phyloP scores from a whole-genome alignment of 2,888 invertebrate species.

The Aleiodes testaceus region DNA sequence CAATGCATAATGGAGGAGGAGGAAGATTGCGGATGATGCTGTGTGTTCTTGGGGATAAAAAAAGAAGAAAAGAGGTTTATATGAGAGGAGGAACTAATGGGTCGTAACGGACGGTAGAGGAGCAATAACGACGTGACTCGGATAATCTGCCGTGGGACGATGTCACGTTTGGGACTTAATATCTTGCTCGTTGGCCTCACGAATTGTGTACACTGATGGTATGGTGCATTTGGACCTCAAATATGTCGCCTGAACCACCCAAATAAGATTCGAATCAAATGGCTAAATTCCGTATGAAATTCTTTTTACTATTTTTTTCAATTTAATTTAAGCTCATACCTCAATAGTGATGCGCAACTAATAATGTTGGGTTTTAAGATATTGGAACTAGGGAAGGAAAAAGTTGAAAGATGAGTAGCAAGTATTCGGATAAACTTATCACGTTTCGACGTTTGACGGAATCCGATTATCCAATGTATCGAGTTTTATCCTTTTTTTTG shows the following conservation, averaged over 20 bases:
- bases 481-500: neutral
- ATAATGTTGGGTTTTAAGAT: no score
- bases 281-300: conserved; percentile 17
- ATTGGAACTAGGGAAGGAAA: neutral
- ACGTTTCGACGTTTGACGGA: conserved; percentile 44
- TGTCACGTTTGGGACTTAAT: conserved; percentile 59
- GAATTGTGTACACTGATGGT: conserved; percentile 50
- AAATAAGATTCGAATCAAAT: conserved; percentile 50
- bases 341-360: no score
- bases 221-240: conserved; percentile 54
- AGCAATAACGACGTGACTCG: conserved; percentile 58
- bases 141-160: conserved; percentile 54
- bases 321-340: neutral
- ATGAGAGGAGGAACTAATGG: conserved; percentile 30
- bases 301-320: conserved; percentile 27
- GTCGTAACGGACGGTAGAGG: conserved; percentile 40
- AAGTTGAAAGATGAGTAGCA: neutral
- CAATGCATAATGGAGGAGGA: conserved; percentile 1
- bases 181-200: conserved; percentile 59
- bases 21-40: neutral
- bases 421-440: conserved; percentile 42
- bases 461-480: conserved; percentile 29
- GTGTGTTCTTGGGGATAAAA: neutral
- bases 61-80: neutral
- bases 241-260: conserved; percentile 59